Evolutionary conservation across 1,140 invertebrate species (phyloP), one percentile per base, ranked within the genome.

Genomic region (Tetraneura akinire): DNA sequence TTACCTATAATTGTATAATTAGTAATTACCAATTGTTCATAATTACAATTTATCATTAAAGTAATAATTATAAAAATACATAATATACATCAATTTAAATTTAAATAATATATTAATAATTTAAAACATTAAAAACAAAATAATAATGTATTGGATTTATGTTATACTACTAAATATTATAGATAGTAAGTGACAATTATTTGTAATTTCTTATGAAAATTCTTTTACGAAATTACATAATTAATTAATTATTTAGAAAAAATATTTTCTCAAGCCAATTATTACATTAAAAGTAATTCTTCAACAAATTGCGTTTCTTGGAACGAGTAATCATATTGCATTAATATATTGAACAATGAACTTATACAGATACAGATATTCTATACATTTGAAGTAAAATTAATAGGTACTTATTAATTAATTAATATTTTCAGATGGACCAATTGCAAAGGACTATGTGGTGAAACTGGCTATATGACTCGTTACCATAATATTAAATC

Each of bases 391-490:
- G 14, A 51, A 53, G 8, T n/a, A 1, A n/a, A n/a, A 53, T n/a
- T 53, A 57, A n/a, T n/a, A n/a, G n/a, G n/a, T n/a, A n/a, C n/a
- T n/a, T n/a, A n/a, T n/a, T n/a, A 26, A 57, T 23, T 5, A 26
- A 57, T 13, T 47, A 23, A 13, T 42, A 9, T 45, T 57, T 55
- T 9, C 8, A 57, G 74, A 11, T 78, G 74, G 74, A 60, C 74
- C 32, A 11, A 62, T 29, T 78, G 74, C 9, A 60, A 23, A 3
- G 74, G 74, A 4, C 3, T 1, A 18, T 78, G 74, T 9, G 74
- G 74, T 60, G 74, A 60, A 60, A 57, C 37, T 26, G 74, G 74
- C 21, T 45, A 53, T 16, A 45, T 10, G 37, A 45, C 55, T 42
- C 74, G 74, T 18, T 60, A 78, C 23, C 55, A 23, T 18, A 47